Percentiles rank a stretch among this genome's conserved stretches.
Conservation (phyloP, 2,113 vertebrate species). For the Alouatta palliata region DNA sequence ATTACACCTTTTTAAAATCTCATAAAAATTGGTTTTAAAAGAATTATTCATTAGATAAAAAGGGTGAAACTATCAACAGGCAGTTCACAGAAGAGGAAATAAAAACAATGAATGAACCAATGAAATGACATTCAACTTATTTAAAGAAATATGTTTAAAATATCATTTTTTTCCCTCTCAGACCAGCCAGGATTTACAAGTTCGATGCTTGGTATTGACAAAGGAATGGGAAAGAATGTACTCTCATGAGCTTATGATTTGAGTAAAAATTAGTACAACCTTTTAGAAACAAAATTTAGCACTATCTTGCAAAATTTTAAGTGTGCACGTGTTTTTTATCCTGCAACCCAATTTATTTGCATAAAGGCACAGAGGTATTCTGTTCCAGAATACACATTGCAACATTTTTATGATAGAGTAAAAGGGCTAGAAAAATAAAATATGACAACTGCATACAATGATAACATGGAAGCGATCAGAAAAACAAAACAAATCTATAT, state of each 20-base stretch:
- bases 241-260: not conserved
- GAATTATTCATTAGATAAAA: not conserved
- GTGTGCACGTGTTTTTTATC: not conserved
- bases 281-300: conserved; percentile 2
- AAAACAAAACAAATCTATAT: not conserved
- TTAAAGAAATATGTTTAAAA: not conserved
- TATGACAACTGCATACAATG: not conserved
- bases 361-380: not conserved
- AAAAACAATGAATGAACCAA: not conserved
- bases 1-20: not conserved
- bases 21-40: not conserved
- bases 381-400: not conserved
- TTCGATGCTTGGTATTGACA: not conserved
- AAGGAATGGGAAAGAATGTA: not conserved
- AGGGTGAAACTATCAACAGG: not conserved
- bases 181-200: not conserved
- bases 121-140: not conserved
- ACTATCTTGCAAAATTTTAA: not conserved
- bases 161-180: not conserved
- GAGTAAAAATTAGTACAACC: not conserved
- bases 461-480: not conserved
- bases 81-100: not conserved
- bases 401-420: not conserved
- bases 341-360: not conserved
- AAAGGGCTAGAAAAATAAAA: not conserved